These are phyloP conservation scores for Pogonognathellus flavescens DNA, from an alignment of 1,140 invertebrate species.

Conservation along the genomic window DNA sequence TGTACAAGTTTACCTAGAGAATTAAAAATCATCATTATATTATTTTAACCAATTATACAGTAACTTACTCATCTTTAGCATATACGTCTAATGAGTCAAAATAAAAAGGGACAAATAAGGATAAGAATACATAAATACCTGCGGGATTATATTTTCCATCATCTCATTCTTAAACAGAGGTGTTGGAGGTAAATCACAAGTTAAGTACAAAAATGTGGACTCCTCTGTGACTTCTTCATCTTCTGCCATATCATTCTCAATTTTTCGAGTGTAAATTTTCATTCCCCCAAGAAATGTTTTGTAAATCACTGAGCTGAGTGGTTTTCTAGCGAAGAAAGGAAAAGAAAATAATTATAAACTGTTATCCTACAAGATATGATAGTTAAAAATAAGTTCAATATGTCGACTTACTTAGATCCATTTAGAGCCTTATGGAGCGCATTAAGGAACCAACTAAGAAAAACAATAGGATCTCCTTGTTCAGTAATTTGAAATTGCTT, in stretches of 20 bases:
- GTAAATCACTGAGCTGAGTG: conserved; percentile 91
- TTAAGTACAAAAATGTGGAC: conserved; percentile 94
- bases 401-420: conserved; percentile 76
- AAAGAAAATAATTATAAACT: conserved; percentile 24
- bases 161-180: conserved; percentile 98
- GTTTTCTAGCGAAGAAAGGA: conserved; percentile 72
- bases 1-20: conserved; percentile 89
- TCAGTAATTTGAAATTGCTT: conserved; percentile 99
- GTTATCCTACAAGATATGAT: background rate
- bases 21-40: conserved; percentile 69
- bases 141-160: conserved; percentile 98
- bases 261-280: conserved; percentile 93
- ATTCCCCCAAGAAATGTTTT: conserved; percentile 96
- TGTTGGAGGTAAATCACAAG: conserved; percentile 95
- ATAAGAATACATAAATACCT: conserved; percentile 75
- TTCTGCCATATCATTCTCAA: conserved; percentile 92
- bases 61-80: too few relatives aligned
- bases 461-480: conserved; percentile 98
- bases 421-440: conserved; percentile 91
- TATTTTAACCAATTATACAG: too few relatives aligned
- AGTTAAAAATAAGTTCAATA: background rate
- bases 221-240: conserved; percentile 90
- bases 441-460: conserved; percentile 96
- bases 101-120: too few relatives aligned
- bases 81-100: too few relatives aligned